Evolutionary conservation across 2,888 invertebrate genomes (phyloP).

Genomic region (Dendrolimus houi): DNA sequence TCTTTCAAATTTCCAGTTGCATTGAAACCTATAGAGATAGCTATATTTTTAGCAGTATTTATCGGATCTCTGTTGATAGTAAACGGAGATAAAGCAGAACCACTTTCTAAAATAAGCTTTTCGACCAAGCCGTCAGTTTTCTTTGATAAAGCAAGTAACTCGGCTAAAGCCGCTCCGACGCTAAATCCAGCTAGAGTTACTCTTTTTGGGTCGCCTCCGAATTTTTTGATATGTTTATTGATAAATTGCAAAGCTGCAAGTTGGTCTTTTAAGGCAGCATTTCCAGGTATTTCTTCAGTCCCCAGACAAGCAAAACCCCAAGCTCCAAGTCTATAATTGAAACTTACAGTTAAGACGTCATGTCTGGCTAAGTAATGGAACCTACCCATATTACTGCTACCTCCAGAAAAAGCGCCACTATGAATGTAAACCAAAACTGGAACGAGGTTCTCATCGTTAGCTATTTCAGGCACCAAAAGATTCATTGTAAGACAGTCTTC

Average conservation of each 20-base stretch:
- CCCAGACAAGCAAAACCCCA: slow-evolving; percentile 82
- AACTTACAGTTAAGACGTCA: slow-evolving; percentile 79
- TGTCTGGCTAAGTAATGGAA: slow-evolving; percentile 80
- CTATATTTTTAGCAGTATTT: slow-evolving; percentile 53
- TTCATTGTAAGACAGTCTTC: slow-evolving; percentile 54
- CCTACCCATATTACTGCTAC: slow-evolving; percentile 53
- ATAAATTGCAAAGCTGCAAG: slow-evolving; percentile 86
- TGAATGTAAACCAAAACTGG: slow-evolving; percentile 61
- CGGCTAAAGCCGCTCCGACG: slow-evolving; percentile 80
- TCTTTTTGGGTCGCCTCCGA: slow-evolving; percentile 87
- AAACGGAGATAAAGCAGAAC: slow-evolving; percentile 55
- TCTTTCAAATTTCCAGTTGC: slow-evolving; percentile 45
- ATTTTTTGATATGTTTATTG: slow-evolving; percentile 82
- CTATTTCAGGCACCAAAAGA: slow-evolving; percentile 44
- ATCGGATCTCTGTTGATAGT: slow-evolving; percentile 55
- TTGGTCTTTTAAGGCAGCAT: slow-evolving; percentile 91
- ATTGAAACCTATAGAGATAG: slow-evolving; percentile 50
- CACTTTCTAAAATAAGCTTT: slow-evolving; percentile 59
- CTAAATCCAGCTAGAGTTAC: slow-evolving; percentile 90
- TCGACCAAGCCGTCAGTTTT: slow-evolving; percentile 47
- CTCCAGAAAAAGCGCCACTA: slow-evolving; percentile 58
- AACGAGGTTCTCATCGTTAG: slow-evolving; percentile 39
- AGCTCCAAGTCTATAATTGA: slow-evolving; percentile 83
- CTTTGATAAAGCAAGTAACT: slow-evolving; percentile 46
- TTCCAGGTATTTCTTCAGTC: slow-evolving; percentile 82